Evolutionary conservation across 2,113 vertebrate species (phyloP), one percentile per base, ranked within the genome.

Genomic region (Miniopterus natalensis): DNA sequence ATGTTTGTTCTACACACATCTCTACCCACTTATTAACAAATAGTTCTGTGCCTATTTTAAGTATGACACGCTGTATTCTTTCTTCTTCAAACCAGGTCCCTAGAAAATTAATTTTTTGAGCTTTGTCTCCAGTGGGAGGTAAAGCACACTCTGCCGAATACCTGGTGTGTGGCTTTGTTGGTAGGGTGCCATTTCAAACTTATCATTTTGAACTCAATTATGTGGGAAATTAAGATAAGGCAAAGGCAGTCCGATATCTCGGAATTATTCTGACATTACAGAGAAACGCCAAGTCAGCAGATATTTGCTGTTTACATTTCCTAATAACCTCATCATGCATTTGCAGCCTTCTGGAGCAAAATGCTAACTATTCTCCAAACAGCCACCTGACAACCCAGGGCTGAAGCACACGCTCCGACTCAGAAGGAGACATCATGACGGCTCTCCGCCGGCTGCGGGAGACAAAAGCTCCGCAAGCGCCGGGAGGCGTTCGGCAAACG

Each of bases 181-280:
- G 94, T 94, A 97, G 96, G 97, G 97, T 96, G 97, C 95, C 97
- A 98, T 98, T 92, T 96, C 97, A 98, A 98, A 98, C 98, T 98
- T 98, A 97, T 59, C 93, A 23, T 84, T 95, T 96, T 59, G 65
- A 94, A 81, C 96, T 97, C 96, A 92, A 97, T 97, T 97, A 96
- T 93, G 86, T 97, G 96, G 93, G 95, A 89, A 97, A 97, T 97
- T 95, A 88, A 97, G 97, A 96, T 40, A 94, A 70, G 77, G 94
- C 86, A 92, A 94, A 85, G 31, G 71, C 79, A 25, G 79, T 85
- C 89, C 91, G 97, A 93, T 73, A 97, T 84, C 95, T 81, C 51
- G 18, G 31, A 95, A 96, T 94, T 89, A 11, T 95, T 84, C 94
- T 95, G 2, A 17, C 92, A 96, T 92, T 88, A 68, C 63, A 61